Conservation (phyloP, 2,888 invertebrate genomes). For the Stenodema calcarata region DNA sequence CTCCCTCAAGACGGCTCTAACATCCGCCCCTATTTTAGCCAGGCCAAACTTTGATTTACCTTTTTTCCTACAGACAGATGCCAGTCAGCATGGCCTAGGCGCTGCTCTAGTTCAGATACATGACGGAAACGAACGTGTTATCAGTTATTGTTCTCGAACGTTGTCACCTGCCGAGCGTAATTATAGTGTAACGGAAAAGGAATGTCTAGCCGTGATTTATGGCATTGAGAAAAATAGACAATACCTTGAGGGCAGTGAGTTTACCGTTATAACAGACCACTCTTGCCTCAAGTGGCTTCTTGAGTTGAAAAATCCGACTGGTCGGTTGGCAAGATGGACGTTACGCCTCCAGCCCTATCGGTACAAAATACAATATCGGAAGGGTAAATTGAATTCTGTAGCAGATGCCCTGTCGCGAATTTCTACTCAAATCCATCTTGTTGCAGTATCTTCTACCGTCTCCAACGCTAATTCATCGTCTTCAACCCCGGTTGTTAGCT, state of each 20-base stretch:
- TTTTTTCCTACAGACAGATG: not conserved
- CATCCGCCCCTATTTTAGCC: not conserved
- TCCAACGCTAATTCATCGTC: not conserved
- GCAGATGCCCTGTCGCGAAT: not conserved
- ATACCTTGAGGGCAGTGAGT: no score
- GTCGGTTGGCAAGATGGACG: constrained; percentile 56
- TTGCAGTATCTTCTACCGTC: not conserved
- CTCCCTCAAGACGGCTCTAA: constrained; percentile 41
- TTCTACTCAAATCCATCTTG: not conserved
- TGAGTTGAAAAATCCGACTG: constrained; percentile 55
- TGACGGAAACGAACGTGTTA: constrained; percentile 5
- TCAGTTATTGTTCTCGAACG: not conserved
- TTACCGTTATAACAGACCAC: no score
- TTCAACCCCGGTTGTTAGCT: not conserved
- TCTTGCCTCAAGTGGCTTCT: no score
- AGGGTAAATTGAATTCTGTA: constrained; percentile 11
- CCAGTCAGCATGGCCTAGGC: not conserved
- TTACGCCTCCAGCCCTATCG: constrained; percentile 54
- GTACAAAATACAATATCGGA: constrained; percentile 46
- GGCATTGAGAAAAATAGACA: no score
- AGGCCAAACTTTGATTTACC: not conserved
- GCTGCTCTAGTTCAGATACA: constrained; percentile 5
- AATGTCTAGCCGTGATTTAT: no score
- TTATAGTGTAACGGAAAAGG: not conserved
- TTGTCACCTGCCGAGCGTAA: not conserved